phyloP scores from a whole-genome alignment of 2,113 vertebrate genomes.

The Meleagris gallopavo region DNA sequence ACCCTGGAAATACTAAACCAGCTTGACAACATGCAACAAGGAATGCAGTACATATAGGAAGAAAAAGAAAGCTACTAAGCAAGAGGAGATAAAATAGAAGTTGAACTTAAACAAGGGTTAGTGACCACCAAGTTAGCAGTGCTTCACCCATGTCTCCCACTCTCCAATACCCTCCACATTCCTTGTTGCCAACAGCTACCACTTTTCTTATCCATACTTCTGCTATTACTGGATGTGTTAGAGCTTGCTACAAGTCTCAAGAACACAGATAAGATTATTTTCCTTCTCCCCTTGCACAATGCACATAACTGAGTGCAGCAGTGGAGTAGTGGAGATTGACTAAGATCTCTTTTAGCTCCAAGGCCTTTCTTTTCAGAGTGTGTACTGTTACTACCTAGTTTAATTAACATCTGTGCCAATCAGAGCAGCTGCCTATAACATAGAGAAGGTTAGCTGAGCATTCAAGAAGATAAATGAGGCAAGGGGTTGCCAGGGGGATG shows the following conservation, averaged over 20 bases:
- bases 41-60: not conserved
- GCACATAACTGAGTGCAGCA: accelerated
- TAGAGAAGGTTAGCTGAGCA: slow-evolving; percentile 53
- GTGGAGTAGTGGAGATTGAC: not conserved
- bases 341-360: not conserved
- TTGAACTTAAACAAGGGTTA: not conserved
- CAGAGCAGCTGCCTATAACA: slow-evolving; percentile 67
- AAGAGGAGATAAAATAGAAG: not conserved
- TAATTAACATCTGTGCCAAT: slow-evolving; percentile 75
- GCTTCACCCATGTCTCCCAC: accelerated
- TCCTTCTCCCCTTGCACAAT: not conserved
- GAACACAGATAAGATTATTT: not conserved
- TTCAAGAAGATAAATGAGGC: slow-evolving; percentile 70
- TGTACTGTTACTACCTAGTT: slow-evolving; percentile 56
- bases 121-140: not conserved
- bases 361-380: slow-evolving; percentile 13
- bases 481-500: slow-evolving; percentile 65
- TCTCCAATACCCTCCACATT: not conserved
- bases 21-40: not conserved
- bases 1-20: not conserved
- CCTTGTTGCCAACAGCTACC: not conserved
- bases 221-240: not conserved
- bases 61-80: not conserved
- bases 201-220: not conserved
- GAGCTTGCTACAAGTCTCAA: not conserved